Evolutionary conservation across 2,113 vertebrate genomes (phyloP).

Genomic region (Oenanthe melanoleuca): DNA sequence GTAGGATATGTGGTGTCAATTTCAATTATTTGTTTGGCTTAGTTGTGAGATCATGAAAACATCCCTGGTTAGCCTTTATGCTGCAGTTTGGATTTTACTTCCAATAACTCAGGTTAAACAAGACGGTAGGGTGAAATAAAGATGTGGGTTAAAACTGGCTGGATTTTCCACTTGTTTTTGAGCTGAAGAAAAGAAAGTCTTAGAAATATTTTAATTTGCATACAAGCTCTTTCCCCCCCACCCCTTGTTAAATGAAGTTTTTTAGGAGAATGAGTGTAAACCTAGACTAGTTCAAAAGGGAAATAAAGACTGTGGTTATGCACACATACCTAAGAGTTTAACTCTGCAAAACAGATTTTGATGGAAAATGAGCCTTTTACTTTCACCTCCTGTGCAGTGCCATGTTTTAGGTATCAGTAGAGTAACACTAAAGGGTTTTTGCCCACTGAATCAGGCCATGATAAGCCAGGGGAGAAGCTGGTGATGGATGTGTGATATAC

Average conservation of each 20-base stretch:
- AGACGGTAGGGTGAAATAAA: neutral
- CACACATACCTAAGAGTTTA: neutral
- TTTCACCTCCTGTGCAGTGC: neutral
- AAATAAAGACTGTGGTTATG: neutral
- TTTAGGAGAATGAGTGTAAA: neutral
- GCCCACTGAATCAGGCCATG: neutral
- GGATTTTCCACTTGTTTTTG: neutral
- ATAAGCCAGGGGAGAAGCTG: neutral
- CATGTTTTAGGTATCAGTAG: neutral
- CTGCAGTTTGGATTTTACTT: neutral
- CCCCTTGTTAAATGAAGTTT: neutral
- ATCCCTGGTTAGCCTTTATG: neutral
- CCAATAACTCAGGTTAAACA: neutral
- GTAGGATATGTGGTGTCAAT: neutral
- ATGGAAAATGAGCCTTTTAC: neutral
- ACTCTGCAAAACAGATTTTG: neutral
- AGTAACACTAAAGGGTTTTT: neutral
- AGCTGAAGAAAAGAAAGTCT: neutral
- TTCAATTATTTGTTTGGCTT: conserved; percentile 1
- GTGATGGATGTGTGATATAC: neutral
- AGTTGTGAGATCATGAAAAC: neutral
- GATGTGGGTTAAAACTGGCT: neutral
- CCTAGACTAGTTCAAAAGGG: neutral
- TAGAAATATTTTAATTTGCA: neutral
- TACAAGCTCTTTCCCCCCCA: fast-evolving